A percentile compares a stretch with the other conserved stretches of the same genome.
phyloP scores from a whole-genome alignment of 1,140 invertebrate genomes.

The Dermatophagoides farinae region DNA sequence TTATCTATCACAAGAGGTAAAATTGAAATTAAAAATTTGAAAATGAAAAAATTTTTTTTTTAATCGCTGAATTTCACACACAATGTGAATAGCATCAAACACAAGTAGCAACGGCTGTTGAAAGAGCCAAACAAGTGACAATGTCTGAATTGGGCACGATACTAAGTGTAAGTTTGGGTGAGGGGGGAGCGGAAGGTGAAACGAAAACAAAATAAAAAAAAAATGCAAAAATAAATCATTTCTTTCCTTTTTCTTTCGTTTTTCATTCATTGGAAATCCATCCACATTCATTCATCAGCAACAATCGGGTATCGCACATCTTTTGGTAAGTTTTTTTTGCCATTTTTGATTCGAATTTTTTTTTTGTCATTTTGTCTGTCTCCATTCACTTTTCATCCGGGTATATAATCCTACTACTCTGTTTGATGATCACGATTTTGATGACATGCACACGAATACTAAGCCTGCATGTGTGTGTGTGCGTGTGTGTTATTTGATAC shows the following conservation, averaged over 20 bases:
- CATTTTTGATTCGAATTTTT: too few relatives aligned
- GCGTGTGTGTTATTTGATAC: too few relatives aligned
- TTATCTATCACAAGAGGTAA: conserved; percentile 69
- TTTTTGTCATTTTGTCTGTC: too few relatives aligned
- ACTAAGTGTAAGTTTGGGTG: conserved; percentile 70
- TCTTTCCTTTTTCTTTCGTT: not conserved
- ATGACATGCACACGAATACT: too few relatives aligned
- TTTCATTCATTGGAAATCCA: not conserved
- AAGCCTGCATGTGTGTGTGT: too few relatives aligned
- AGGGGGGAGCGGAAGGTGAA: too few relatives aligned
- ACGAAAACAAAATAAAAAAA: not conserved
- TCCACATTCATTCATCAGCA: conserved; percentile 15
- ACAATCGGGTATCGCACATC: conserved; percentile 18
- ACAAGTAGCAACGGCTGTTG: conserved; percentile 90
- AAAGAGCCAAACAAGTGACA: conserved; percentile 94
- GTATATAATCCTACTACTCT: too few relatives aligned
- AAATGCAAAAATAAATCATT: not conserved
- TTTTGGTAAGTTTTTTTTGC: conserved; percentile 14
- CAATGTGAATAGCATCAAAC: conserved; percentile 52
- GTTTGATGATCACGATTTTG: too few relatives aligned
- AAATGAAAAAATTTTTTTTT: not conserved
- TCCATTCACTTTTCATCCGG: too few relatives aligned
- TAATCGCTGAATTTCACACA: too few relatives aligned
- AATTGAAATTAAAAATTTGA: not conserved
- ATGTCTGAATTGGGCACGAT: conserved; percentile 92